Conservation (phyloP, 2,888 invertebrate genomes). For the Belgica antarctica region DNA sequence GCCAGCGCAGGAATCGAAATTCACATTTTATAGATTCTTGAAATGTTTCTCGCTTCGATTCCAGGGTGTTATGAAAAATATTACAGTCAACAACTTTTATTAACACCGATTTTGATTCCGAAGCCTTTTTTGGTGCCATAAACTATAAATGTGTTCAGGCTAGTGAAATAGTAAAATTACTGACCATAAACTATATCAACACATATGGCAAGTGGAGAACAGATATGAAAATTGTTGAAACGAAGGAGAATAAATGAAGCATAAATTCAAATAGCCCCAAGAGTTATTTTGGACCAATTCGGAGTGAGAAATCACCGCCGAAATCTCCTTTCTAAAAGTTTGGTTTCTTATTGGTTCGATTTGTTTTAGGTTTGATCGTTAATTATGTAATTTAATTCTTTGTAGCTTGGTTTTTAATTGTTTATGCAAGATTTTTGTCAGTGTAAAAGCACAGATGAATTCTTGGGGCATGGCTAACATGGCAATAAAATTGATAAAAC, state of each 20-base stretch:
- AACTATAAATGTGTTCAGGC: constrained; percentile 31
- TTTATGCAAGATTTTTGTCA: too few relatives aligned
- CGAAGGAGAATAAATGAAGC: constrained; percentile 4
- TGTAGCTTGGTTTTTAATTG: too few relatives aligned
- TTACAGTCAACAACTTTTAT: constrained; percentile 28
- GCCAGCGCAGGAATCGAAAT: neutral
- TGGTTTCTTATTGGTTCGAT: neutral
- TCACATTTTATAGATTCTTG: neutral
- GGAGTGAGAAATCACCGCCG: neutral
- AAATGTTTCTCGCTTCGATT: neutral
- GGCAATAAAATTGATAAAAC: too few relatives aligned
- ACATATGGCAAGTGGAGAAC: constrained; percentile 15
- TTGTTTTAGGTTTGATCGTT: too few relatives aligned
- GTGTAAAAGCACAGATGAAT: too few relatives aligned
- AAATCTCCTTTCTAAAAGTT: neutral
- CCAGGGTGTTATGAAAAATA: neutral
- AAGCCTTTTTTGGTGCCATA: constrained; percentile 34
- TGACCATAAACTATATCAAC: constrained; percentile 25
- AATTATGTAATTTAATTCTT: too few relatives aligned
- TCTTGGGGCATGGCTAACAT: too few relatives aligned
- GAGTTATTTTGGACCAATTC: constrained; percentile 32
- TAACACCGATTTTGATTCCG: constrained; percentile 29
- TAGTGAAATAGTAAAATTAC: constrained; percentile 10
- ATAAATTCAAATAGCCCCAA: constrained; percentile 37
- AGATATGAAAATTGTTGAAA: too few relatives aligned